phyloP scores from a whole-genome alignment of 1,140 invertebrate species.

The Chironomus striatipennis region DNA sequence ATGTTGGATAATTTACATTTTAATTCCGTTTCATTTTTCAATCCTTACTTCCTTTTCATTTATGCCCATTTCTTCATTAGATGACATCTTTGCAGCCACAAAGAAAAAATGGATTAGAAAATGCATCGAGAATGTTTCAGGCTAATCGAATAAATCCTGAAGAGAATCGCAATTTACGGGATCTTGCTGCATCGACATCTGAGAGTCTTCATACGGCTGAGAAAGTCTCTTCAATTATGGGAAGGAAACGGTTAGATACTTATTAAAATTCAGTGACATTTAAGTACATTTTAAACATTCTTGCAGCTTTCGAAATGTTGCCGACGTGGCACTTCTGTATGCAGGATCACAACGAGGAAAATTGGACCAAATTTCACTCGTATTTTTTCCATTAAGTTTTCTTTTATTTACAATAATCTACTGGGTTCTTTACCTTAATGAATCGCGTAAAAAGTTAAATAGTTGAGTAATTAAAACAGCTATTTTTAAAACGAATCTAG shows the following conservation, averaged over 20 bases:
- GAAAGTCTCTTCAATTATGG: conserved; percentile 32
- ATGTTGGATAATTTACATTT: neutral
- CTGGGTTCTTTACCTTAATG: conserved; percentile 57
- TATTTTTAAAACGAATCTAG: neutral
- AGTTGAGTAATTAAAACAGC: neutral
- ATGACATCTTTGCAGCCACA: conserved; percentile 16
- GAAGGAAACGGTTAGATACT: conserved; percentile 33
- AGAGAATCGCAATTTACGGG: neutral
- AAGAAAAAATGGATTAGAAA: conserved; percentile 26
- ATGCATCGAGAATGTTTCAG: conserved; percentile 24
- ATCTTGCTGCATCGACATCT: neutral
- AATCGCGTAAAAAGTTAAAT: conserved; percentile 38
- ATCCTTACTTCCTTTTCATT: too few relatives aligned
- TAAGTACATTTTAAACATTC: conserved; percentile 15
- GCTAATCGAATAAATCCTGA: conserved; percentile 25
- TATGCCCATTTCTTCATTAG: neutral
- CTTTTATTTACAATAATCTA: conserved; percentile 55
- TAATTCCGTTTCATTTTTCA: neutral
- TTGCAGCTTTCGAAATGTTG: conserved; percentile 38
- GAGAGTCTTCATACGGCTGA: conserved; percentile 36
- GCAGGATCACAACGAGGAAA: conserved; percentile 48
- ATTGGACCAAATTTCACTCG: conserved; percentile 49
- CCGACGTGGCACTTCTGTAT: conserved; percentile 46
- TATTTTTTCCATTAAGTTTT: conserved; percentile 61
- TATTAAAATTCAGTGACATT: neutral